Evolutionary conservation across 2,113 vertebrate genomes (phyloP), one percentile per base, ranked within the genome.

Genomic region (Hypomesus transpacificus): DNA sequence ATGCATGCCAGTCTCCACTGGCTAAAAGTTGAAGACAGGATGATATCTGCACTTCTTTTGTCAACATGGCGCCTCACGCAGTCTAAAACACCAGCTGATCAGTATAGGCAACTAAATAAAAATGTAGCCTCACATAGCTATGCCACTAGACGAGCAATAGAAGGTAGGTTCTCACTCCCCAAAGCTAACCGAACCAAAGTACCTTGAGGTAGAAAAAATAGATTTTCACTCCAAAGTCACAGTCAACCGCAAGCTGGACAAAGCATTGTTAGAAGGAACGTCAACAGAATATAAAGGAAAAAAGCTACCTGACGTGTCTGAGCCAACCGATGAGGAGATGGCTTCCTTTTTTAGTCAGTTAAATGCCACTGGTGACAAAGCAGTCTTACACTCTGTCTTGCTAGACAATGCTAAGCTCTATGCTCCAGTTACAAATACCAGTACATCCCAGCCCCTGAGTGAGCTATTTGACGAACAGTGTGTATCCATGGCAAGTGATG

Each of bases 141-240:
- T 26, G 24, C 24, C 24, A 26, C 24, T 26, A 26, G 24, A 26
- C 24, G 24, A 26, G 24, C 24, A 26, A 26, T 26, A 26, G 24
- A 26, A n/a, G n/a, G n/a, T n/a, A n/a, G n/a, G n/a, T 24, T 24
- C 3, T 24, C 24, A 24, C 1, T 24, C 24, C 24, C 24, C 24
- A 24, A 3, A 24, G 24, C 24, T 24, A 94, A 93, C 91, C 94
- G 93, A 89, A 94, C 93, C 46, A 68, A 71, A 91, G 24, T 71
- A 46, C n/a, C n/a, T n/a, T n/a, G n/a, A 71, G 24, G 58, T 71
- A 14, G 59, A 61, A 20, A 70, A 61, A n/a, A 70, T 70, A 51
- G 69, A 70, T 34, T 70, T 70, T 61, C 69, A 70, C 34, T 70
- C 69, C 22, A 70, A 70, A 52, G 39, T 14, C 14, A 63, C 39